Base-by-base conservation (phyloP, 2,113 vertebrate species). In the Seriola dumerili region DNA sequence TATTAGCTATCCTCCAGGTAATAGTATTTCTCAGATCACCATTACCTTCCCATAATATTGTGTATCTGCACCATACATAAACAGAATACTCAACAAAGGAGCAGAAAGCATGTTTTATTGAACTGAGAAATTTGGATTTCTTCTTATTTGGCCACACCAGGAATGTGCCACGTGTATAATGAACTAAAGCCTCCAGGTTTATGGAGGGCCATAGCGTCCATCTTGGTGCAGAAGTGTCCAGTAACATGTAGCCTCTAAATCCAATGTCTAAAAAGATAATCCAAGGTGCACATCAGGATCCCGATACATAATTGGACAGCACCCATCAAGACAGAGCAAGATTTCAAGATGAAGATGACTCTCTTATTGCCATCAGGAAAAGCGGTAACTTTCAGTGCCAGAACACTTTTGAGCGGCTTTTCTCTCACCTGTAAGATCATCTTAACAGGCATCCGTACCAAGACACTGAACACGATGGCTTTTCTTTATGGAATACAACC, bases 61-160 rank as follows among this genome's bases (percentile, higher is more conserved):
- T 81, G 65, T 76, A 85, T 77, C 72, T 72, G 74, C 72, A 81
- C 59, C 58, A 59, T 72, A 76, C 64, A 71, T 66, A 62, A 69
- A 62, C 65, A 78, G 65, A 85, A 72, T 54, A 44, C 19, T 54
- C 61, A 72, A 76, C 29, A 81, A 72, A 76, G 54, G 78, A 72
- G 61, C 34, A 67, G 36, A 89, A 87, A 67, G 89, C 94, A 93
- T 93, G 94, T 92, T 81, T 87, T 67, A 67, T 67, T 69, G 66
- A 81, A 83, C 23, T 64, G 62, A 78, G 69, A 71, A 67, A 64
- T 57, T 59, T 82, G 69, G 13, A 84, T 88, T 77, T 67, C 32
- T 62, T 69, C 46, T 84, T 48, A 19, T 71, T 62, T n/a, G 72
- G 68, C 46, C 14, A 77, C 34, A 68, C n/a, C 11, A 83, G n/a